Percentiles rank a stretch among this genome's conserved stretches.
These are phyloP conservation scores for Notamacropus eugenii DNA, from an alignment of 2,797 vertebrate species.

Conservation along the genomic window DNA sequence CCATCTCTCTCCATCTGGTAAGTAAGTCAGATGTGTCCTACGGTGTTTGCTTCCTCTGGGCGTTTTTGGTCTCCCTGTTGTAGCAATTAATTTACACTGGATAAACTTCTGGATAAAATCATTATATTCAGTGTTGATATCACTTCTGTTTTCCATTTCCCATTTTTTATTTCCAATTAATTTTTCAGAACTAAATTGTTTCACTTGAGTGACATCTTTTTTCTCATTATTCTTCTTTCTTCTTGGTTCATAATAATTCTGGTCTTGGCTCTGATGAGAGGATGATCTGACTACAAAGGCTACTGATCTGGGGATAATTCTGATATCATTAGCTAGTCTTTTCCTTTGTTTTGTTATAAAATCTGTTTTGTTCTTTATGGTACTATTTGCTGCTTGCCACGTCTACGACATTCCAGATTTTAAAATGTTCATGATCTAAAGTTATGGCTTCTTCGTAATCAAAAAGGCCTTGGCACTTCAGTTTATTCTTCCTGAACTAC, in stretches of 20 bases:
- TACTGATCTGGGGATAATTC: background rate
- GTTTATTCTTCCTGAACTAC: background rate
- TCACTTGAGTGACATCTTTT: background rate
- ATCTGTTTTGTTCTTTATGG: background rate
- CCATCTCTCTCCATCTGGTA: background rate
- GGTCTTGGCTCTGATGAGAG: background rate
- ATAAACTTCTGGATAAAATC: background rate
- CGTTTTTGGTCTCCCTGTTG: background rate
- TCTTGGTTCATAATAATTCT: background rate
- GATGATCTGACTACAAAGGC: background rate
- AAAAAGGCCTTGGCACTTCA: background rate
- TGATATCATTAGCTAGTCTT: background rate
- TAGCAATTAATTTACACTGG: background rate
- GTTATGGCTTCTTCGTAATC: background rate
- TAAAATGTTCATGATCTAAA: background rate
- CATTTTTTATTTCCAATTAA: background rate
- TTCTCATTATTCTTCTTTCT: background rate
- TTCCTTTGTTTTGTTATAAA: background rate
- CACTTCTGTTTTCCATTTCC: background rate
- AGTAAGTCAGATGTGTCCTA: background rate
- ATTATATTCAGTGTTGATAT: background rate
- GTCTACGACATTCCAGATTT: background rate
- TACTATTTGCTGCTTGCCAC: background rate
- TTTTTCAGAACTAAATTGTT: background rate
- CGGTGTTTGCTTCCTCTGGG: background rate